A percentile compares a stretch with the other conserved stretches of the same genome.
phyloP scores from a whole-genome alignment of 2,797 vertebrate species.

The Tinamus major region DNA sequence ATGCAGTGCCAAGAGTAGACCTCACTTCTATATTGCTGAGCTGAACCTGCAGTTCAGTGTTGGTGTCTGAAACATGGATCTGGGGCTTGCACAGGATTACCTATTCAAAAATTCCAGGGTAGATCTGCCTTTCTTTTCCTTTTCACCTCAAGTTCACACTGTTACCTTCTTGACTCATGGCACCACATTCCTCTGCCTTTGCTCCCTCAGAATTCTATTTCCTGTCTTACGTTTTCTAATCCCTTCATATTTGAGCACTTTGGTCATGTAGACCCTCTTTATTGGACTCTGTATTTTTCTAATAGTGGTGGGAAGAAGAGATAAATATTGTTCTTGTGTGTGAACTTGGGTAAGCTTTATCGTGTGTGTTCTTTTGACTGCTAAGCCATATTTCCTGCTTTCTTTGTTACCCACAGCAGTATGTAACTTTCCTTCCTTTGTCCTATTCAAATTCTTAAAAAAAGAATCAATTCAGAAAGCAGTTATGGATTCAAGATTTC shows the following conservation, averaged over 20 bases:
- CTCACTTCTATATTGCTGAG: neutral
- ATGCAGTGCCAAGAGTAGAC: rapidly evolving
- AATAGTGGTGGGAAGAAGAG: constrained; percentile 10
- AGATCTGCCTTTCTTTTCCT: neutral
- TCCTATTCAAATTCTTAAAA: constrained; percentile 33
- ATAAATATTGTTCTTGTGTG: constrained; percentile 30
- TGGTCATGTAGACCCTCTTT: neutral
- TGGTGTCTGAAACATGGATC: neutral
- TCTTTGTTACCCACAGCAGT: constrained; percentile 51
- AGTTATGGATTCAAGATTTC: neutral
- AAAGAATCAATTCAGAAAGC: constrained; percentile 10
- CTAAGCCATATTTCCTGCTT: constrained; percentile 50
- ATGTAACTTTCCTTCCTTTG: constrained; percentile 69
- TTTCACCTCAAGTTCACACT: neutral
- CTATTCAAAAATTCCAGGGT: neutral
- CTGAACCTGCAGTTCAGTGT: neutral
- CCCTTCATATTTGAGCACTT: neutral
- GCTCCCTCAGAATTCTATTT: neutral
- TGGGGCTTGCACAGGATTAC: neutral
- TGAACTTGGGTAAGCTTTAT: constrained; percentile 2
- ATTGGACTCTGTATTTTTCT: constrained; percentile 6
- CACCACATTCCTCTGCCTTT: neutral
- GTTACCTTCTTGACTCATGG: neutral
- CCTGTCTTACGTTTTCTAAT: neutral
- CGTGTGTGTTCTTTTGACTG: neutral